These are phyloP conservation scores for Dinoponera quadriceps DNA, from an alignment of 1,140 invertebrate species.

Conservation along the genomic window DNA sequence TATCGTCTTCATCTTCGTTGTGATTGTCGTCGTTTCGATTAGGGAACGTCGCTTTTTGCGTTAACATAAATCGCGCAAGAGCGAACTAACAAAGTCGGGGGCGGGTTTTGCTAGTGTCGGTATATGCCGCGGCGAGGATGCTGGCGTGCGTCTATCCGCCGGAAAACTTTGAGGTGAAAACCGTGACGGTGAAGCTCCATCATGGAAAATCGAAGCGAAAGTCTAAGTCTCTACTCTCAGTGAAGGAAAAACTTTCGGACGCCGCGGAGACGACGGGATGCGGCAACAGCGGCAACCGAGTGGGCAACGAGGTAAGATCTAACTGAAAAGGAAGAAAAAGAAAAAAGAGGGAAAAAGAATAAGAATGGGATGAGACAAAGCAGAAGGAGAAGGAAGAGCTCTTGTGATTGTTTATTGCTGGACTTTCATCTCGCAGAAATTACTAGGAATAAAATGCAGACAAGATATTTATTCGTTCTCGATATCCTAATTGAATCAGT, in stretches of 20 bases:
- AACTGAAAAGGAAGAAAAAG: too few relatives aligned
- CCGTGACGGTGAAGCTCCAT: conserved; percentile 80
- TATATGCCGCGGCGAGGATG: conserved; percentile 73
- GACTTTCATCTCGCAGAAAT: too few relatives aligned
- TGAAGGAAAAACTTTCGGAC: conserved; percentile 77
- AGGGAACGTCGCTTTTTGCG: conserved; percentile 27
- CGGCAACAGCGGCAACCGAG: conserved; percentile 57
- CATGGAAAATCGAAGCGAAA: conserved; percentile 80
- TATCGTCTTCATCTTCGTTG: neutral
- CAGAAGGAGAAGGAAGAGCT: too few relatives aligned
- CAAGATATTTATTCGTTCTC: too few relatives aligned
- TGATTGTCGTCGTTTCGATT: neutral
- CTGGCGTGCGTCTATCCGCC: conserved; percentile 84
- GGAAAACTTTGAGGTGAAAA: conserved; percentile 83
- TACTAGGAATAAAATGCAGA: too few relatives aligned
- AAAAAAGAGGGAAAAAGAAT: too few relatives aligned
- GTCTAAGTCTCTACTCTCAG: conserved; percentile 75
- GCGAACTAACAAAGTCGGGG: conserved; percentile 20
- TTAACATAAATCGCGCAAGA: conserved; percentile 39
- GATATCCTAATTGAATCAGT: too few relatives aligned
- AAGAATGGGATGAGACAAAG: too few relatives aligned
- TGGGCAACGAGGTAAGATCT: conserved; percentile 62
- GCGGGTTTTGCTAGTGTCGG: conserved; percentile 23
- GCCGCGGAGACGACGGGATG: conserved; percentile 44
- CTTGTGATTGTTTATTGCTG: too few relatives aligned